Percentiles rank a stretch among this genome's conserved stretches.
Conservation (phyloP, 1,140 invertebrate species). For the Drosophila trapezifrons region DNA sequence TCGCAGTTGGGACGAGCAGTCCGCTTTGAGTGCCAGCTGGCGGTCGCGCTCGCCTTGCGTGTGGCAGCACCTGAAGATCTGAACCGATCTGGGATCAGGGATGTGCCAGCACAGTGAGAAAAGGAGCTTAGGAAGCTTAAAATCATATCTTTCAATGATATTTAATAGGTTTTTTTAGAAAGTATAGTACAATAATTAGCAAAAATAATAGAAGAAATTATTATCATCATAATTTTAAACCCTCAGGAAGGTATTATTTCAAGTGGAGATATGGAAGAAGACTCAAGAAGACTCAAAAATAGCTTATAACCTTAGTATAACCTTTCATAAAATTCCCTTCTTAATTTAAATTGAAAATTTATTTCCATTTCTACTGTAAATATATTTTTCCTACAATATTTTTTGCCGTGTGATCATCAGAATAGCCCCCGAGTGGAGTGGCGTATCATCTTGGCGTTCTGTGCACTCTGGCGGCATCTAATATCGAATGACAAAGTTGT, state of each 20-base stretch:
- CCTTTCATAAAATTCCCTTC: no score
- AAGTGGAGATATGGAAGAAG: no score
- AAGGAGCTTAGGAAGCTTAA: background rate
- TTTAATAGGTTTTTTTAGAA: no score
- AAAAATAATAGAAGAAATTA: no score
- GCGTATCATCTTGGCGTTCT: conserved; percentile 19
- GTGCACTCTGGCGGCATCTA: conserved; percentile 69
- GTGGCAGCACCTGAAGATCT: conserved; percentile 41
- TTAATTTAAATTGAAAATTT: no score
- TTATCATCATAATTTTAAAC: no score
- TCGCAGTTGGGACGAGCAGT: conserved; percentile 25
- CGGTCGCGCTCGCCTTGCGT: conserved; percentile 41
- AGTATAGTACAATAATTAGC: no score
- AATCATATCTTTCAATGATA: no score
- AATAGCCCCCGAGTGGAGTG: background rate
- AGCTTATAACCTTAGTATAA: no score
- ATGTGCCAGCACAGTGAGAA: conserved; percentile 17
- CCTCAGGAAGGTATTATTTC: no score
- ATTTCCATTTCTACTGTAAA: background rate
- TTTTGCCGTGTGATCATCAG: conserved; percentile 10
- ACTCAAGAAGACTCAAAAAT: no score
- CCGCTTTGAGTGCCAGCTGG: conserved; percentile 52
- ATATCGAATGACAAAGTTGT: conserved; percentile 80
- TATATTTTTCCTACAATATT: background rate
- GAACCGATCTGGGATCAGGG: conserved; percentile 14